These are phyloP conservation scores for Troides aeacus DNA, from an alignment of 2,888 invertebrate species.

Conservation along the genomic window DNA sequence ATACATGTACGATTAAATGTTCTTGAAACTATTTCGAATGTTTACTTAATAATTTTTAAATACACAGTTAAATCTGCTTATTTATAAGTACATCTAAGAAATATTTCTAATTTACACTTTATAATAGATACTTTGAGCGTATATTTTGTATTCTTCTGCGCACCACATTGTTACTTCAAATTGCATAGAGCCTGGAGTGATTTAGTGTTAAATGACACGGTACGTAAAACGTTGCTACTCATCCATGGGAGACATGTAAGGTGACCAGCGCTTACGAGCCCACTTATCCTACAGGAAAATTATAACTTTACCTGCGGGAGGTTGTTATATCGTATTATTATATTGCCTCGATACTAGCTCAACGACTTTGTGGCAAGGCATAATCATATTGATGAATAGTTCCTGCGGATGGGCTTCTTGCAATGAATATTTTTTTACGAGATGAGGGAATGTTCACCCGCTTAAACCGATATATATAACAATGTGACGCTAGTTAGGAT, in stretches of 20 bases:
- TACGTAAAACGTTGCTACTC: conserved; percentile 7
- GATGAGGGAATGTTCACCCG: no score
- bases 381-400: conserved; percentile 50
- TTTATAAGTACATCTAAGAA: no score
- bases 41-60: no score
- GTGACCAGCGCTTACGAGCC: conserved; percentile 9
- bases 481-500: no score
- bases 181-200: conserved; percentile 7
- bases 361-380: conserved; percentile 35
- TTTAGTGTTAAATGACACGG: conserved; percentile 13
- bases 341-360: conserved; percentile 33
- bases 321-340: conserved; percentile 48
- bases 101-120: no score
- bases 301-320: conserved; percentile 28
- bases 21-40: no score
- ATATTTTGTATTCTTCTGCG: no score
- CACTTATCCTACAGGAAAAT: conserved; percentile 30
- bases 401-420: conserved; percentile 31
- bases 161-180: not conserved
- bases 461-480: no score
- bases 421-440: conserved; percentile 30
- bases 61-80: no score
- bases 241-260: conserved; percentile 6
- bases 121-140: no score
- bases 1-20: no score